Percentiles rank a stretch among this genome's conserved stretches.
These are phyloP conservation scores for Dorcus hopei DNA, from an alignment of 2,888 invertebrate species.

Conservation along the genomic window DNA sequence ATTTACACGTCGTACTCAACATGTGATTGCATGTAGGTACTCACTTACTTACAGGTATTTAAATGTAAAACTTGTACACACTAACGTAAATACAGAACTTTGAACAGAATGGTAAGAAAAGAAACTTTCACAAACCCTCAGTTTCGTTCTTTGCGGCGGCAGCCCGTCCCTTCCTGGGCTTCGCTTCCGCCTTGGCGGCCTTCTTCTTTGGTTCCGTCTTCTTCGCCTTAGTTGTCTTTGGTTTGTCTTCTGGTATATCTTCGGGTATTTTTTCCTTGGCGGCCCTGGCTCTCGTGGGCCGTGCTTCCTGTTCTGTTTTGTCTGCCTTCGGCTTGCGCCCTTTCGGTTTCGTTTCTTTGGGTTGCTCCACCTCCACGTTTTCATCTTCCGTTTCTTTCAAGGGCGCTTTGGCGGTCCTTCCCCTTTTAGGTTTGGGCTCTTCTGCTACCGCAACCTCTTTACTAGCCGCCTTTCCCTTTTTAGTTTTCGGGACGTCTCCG, in stretches of 20 bases:
- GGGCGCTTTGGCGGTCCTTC: constrained; percentile 25
- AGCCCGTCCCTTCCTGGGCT: background rate
- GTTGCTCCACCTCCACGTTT: constrained; percentile 36
- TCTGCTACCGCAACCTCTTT: constrained; percentile 23
- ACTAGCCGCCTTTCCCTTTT: background rate
- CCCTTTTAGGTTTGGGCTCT: constrained; percentile 35
- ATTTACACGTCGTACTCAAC: no score
- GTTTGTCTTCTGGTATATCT: background rate
- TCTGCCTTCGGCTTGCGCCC: constrained; percentile 19
- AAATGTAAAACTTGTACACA: no score
- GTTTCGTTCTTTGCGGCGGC: constrained; percentile 3
- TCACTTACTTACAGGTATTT: no score
- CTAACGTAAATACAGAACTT: no score
- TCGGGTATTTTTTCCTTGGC: constrained; percentile 29
- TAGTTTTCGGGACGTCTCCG: constrained; percentile 1
- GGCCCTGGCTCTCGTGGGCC: constrained; percentile 6
- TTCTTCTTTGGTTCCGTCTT: constrained; percentile 8
- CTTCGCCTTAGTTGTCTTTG: constrained; percentile 9
- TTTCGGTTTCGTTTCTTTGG: constrained; percentile 26
- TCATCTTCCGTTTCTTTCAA: constrained; percentile 23
- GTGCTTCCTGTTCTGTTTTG: constrained; percentile 9
- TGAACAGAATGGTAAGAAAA: background rate
- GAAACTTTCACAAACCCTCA: constrained; percentile 1
- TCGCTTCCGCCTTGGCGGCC: background rate
- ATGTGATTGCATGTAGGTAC: no score